Percentiles rank a stretch among this genome's conserved stretches.
Evolutionary conservation across 1,140 invertebrate species (phyloP).

Genomic region (Plutomurus gul): DNA sequence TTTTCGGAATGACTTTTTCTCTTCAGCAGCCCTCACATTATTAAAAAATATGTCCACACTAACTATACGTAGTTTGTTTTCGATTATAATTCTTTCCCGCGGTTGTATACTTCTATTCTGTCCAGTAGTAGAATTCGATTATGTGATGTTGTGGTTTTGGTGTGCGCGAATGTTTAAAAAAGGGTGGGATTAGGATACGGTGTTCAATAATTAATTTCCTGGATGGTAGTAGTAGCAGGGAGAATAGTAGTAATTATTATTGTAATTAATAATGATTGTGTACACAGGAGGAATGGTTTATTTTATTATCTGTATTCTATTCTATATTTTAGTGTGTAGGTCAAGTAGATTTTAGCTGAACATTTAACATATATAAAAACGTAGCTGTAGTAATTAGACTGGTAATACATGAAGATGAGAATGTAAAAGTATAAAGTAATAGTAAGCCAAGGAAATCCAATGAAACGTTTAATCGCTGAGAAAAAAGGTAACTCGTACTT

Average conservation of each 20-base stretch:
- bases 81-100: not conserved
- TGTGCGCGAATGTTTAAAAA: not conserved
- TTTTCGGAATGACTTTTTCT: not conserved
- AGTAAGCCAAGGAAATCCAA: not conserved
- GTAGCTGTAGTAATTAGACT: no score
- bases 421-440: not conserved
- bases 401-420: not conserved
- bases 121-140: not conserved
- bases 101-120: not conserved
- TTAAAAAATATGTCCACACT: not conserved
- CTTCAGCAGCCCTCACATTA: not conserved
- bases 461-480: slow-evolving; percentile 22
- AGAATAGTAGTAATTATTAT: not conserved
- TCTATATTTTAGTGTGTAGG: no score
- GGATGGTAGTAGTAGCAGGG: not conserved
- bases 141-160: not conserved
- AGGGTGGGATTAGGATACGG: not conserved
- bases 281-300: no score
- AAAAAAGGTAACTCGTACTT: slow-evolving; percentile 28
- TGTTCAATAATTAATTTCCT: not conserved
- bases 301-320: no score
- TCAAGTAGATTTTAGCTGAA: no score
- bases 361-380: no score
- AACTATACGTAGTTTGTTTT: not conserved
- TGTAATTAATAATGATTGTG: no score